Conservation (phyloP, 1,140 invertebrate species). For the Ericerus pela region DNA sequence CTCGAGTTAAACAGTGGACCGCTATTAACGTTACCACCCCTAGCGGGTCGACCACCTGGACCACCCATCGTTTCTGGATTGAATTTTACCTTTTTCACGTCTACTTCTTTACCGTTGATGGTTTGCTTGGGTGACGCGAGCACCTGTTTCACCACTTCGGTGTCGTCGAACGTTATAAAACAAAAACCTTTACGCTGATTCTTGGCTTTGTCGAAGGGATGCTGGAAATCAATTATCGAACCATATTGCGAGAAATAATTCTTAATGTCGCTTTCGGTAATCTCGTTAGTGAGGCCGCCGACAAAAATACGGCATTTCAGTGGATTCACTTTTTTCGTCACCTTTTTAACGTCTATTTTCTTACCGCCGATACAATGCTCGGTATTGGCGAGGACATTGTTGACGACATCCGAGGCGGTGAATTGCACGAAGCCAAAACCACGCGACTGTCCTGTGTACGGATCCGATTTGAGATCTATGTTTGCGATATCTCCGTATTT, state of each 20-base stretch:
- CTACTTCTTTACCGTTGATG: constrained; percentile 46
- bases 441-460: constrained; percentile 43
- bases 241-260: constrained; percentile 46
- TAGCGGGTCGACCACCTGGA: constrained; percentile 18
- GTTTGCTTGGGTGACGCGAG: constrained; percentile 45
- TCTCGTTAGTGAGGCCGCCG: constrained; percentile 46
- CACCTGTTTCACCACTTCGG: constrained; percentile 44
- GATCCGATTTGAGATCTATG: constrained; percentile 47
- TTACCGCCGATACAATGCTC: constrained; percentile 41
- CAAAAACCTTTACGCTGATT: constrained; percentile 50
- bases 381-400: constrained; percentile 27
- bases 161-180: constrained; percentile 49
- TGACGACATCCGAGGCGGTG: constrained; percentile 41
- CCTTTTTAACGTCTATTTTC: constrained; percentile 47
- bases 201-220: constrained; percentile 54
- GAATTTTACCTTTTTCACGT: constrained; percentile 38
- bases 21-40: constrained; percentile 7
- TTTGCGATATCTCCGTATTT: constrained; percentile 48
- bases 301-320: constrained; percentile 49
- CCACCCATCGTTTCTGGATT: constrained; percentile 32
- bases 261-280: constrained; percentile 46
- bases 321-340: constrained; percentile 35
- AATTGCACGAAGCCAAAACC: constrained; percentile 58
- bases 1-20: constrained; percentile 17
- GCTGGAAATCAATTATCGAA: constrained; percentile 46